Conservation (phyloP, 2,797 vertebrate genomes). For the Zenarchopterus dispar region DNA sequence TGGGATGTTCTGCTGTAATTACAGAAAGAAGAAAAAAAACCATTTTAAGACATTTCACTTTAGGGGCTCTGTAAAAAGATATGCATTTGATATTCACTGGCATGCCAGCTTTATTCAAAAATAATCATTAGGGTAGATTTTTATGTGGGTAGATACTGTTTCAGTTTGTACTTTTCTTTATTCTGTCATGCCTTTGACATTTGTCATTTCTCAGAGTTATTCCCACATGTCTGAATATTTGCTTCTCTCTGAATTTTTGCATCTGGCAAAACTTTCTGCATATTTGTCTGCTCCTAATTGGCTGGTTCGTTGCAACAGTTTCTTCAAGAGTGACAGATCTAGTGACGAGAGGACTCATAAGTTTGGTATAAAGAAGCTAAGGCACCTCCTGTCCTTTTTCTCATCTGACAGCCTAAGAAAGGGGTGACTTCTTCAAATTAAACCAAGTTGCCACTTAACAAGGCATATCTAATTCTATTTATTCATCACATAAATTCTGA, state of each 20-base stretch:
- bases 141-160: slow-evolving; percentile 32
- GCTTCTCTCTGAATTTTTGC: slow-evolving; percentile 36
- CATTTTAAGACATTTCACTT: slow-evolving; percentile 51
- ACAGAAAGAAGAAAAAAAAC: slow-evolving; percentile 37
- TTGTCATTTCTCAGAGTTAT: slow-evolving; percentile 51
- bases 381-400: slow-evolving; percentile 3
- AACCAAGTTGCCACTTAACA: background rate
- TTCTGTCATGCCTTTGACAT: slow-evolving; percentile 47
- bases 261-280: slow-evolving; percentile 35
- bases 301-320: slow-evolving; percentile 41
- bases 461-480: background rate
- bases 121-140: too few species aligned
- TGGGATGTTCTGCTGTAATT: slow-evolving; percentile 51
- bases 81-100: slow-evolving; percentile 1
- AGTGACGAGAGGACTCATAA: slow-evolving; percentile 26
- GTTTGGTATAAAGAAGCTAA: slow-evolving; percentile 11
- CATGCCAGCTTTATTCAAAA: too few species aligned
- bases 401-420: background rate
- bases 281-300: slow-evolving; percentile 44
- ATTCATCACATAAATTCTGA: background rate
- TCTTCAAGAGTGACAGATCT: slow-evolving; percentile 16
- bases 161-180: slow-evolving; percentile 35
- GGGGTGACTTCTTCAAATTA: background rate
- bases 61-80: slow-evolving; percentile 44
- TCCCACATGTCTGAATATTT: background rate